Evolutionary conservation across 1,140 invertebrate species (phyloP).

Genomic region (Trialeurodes vaporariorum): DNA sequence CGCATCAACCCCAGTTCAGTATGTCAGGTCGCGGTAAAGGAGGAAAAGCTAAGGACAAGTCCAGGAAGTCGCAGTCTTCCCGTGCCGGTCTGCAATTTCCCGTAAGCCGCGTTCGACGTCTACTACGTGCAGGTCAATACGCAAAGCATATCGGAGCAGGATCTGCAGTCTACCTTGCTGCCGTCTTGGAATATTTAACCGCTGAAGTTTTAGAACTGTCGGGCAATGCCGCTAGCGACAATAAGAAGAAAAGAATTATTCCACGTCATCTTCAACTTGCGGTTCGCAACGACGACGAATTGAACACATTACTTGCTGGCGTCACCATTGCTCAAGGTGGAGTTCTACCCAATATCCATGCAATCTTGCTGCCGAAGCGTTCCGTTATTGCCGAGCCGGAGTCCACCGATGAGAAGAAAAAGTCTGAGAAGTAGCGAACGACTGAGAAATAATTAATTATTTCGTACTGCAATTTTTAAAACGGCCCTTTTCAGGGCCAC

Average conservation of each 20-base stretch:
- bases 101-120: constrained; percentile 45
- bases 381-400: too few relatives aligned
- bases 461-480: too few relatives aligned
- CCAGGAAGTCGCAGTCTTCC: constrained; percentile 43
- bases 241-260: constrained; percentile 44
- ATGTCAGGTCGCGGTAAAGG: too few relatives aligned
- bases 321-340: too few relatives aligned
- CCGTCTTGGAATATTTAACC: constrained; percentile 43
- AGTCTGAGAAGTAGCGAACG: too few relatives aligned
- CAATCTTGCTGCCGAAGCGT: neutral
- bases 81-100: constrained; percentile 57
- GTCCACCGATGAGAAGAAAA: too few relatives aligned
- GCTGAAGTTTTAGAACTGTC: constrained; percentile 66
- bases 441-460: too few relatives aligned
- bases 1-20: too few relatives aligned
- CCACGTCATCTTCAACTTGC: constrained; percentile 1
- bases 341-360: neutral
- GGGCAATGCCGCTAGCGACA: constrained; percentile 57
- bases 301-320: neutral
- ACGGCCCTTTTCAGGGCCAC: too few relatives aligned
- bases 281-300: constrained; percentile 2
- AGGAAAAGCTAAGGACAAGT: too few relatives aligned
- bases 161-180: constrained; percentile 51
- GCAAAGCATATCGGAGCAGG: constrained; percentile 48
- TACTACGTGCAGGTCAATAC: constrained; percentile 50